Base-by-base conservation (phyloP, 2,888 invertebrate species). In the Oscheius myriophilus region DNA sequence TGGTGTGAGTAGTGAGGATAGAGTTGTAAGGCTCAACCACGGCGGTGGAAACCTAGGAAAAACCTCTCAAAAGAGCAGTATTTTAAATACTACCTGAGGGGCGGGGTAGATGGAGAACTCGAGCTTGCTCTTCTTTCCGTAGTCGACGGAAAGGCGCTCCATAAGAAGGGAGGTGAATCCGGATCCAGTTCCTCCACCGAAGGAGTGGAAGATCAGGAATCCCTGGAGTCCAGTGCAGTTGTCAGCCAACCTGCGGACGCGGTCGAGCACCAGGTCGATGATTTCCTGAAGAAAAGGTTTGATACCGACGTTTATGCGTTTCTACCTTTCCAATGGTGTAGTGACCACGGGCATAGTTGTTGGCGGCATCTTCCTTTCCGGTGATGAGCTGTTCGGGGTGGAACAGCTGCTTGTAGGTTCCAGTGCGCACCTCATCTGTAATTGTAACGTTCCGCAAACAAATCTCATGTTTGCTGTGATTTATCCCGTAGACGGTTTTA, bases 21-120 rank as follows among this genome's bases (percentile, higher is more conserved):
- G 95, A 94, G 90, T 96, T 96, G 91, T 96, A 96, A 0, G 95
- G 95, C 87, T 95, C 95, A 53, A 95, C 95, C 14, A 95, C 94
- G 0, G 95, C 93, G 1, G 94, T 94, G 41, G 93, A 93, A 25
- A 94, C 72, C 71, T 71, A 42, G 43, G 83, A 49, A 49, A n/a
- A 39, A 18, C 1, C 16, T 58, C 2, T 58, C 6, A 16, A 23
- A 41, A 18, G 14, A 6, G 3, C 4, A 43, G n/a, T 16, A 43
- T 18, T 14, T 18, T 12, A 25, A 39, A 11, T 45, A 39, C 14
- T 52, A 92, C 93, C 88, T 92, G 92, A 61, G 93, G 94, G n/a
- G 94, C 93, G 12, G 94, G 94, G 87, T 94, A 94, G 70, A 94
- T 92, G 14, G 93, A 92, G 87, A 93, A 94, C 87, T 93, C 92